Conservation (phyloP, 92 coral and sea anemone genomes). For the Parazoanthus darwini region DNA sequence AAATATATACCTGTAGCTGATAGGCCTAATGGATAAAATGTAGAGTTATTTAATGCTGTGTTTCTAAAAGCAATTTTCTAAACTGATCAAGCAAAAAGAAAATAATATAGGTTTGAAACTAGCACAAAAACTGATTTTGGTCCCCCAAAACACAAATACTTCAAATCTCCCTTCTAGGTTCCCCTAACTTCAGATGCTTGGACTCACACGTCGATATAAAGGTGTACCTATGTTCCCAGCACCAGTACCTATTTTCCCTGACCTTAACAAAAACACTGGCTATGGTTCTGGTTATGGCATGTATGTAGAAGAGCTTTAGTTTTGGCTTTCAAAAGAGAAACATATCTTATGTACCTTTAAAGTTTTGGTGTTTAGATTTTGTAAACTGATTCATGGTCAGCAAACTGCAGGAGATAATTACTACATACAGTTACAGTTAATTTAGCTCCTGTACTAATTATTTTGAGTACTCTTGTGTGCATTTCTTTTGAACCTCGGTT, state of each 20-base stretch:
- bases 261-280: conserved; percentile 24
- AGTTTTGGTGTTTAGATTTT: conserved; percentile 24
- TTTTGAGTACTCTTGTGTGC: conserved; percentile 26
- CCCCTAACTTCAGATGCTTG: too few species aligned
- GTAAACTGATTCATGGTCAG: conserved; percentile 20
- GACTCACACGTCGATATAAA: neutral
- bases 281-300: conserved; percentile 22
- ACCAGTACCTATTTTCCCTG: neutral
- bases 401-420: conserved; percentile 20
- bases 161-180: conserved; percentile 16
- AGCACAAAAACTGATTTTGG: neutral
- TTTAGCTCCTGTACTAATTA: conserved; percentile 25
- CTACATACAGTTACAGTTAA: conserved; percentile 25
- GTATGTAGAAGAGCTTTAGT: conserved; percentile 25
- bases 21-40: conserved; percentile 22
- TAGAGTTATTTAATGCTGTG: conserved; percentile 25
- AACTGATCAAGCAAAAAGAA: conserved; percentile 17
- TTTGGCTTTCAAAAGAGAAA: conserved; percentile 22
- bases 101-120: conserved; percentile 18
- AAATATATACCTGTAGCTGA: conserved; percentile 17
- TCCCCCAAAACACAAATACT: conserved; percentile 26
- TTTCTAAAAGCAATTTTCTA: conserved; percentile 20
- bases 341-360: conserved; percentile 24
- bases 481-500: conserved; percentile 19
- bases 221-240: too few species aligned